Evolutionary conservation across 1,140 invertebrate species (phyloP).

Genomic region (Achroia grisella): DNA sequence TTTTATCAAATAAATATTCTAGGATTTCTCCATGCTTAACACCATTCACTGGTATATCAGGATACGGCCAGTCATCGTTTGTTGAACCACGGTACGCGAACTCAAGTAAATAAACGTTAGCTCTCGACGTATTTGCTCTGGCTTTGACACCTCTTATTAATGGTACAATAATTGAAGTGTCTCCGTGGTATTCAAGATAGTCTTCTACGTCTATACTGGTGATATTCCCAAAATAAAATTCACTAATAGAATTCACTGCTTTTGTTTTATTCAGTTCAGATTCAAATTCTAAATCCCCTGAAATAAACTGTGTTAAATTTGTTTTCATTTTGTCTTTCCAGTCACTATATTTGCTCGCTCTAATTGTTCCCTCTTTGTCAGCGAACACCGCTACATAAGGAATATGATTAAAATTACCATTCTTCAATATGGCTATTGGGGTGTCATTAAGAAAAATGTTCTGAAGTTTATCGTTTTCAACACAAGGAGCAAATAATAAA

Average conservation of each 20-base stretch:
- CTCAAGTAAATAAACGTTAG: slow-evolving; percentile 37
- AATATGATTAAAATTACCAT: slow-evolving; percentile 46
- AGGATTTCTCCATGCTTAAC: slow-evolving; percentile 42
- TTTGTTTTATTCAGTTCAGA: slow-evolving; percentile 21
- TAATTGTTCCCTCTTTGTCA: slow-evolving; percentile 48
- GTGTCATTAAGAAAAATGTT: slow-evolving; percentile 38
- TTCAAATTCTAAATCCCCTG: slow-evolving; percentile 36
- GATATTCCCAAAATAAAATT: slow-evolving; percentile 42
- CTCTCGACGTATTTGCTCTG: slow-evolving; percentile 31
- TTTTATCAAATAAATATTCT: slow-evolving; percentile 46
- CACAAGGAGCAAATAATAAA: slow-evolving; percentile 49
- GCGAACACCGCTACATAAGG: slow-evolving; percentile 47
- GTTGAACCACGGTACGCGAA: slow-evolving; percentile 37
- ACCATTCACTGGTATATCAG: slow-evolving; percentile 39
- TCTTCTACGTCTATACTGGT: slow-evolving; percentile 45
- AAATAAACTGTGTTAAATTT: slow-evolving; percentile 48
- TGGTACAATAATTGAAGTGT: slow-evolving; percentile 40
- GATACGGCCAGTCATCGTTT: slow-evolving; percentile 40
- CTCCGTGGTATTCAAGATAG: slow-evolving; percentile 53
- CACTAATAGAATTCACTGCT: slow-evolving; percentile 26
- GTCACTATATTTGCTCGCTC: slow-evolving; percentile 31
- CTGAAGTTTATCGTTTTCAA: slow-evolving; percentile 37
- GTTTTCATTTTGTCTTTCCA: slow-evolving; percentile 45
- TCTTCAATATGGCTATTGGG: slow-evolving; percentile 40
- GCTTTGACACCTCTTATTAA: slow-evolving; percentile 37